Percentiles rank a stretch among this genome's conserved stretches.
These are phyloP conservation scores for Gonocerus acuteangulatus DNA, from an alignment of 2,888 invertebrate genomes.

Conservation along the genomic window DNA sequence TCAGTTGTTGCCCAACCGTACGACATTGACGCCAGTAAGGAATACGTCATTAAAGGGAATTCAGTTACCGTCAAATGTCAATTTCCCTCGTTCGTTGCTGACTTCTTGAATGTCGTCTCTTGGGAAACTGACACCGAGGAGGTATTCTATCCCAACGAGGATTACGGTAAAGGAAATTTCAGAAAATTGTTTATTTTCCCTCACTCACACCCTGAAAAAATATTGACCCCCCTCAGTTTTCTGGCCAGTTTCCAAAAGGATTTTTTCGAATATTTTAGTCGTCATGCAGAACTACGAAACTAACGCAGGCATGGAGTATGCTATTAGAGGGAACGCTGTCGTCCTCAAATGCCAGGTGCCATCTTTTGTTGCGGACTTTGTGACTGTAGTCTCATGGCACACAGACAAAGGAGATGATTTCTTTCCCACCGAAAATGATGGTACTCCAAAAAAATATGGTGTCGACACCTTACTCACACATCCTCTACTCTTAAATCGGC, in stretches of 20 bases:
- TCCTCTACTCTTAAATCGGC: too few relatives aligned
- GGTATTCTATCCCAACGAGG: conserved; percentile 53
- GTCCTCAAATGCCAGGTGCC: conserved; percentile 84
- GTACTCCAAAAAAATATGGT: conserved; percentile 7
- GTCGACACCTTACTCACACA: neutral
- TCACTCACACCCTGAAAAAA: conserved; percentile 11
- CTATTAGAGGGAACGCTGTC: conserved; percentile 80
- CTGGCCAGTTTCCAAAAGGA: too few relatives aligned
- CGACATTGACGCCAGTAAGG: conserved; percentile 78
- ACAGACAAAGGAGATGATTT: conserved; percentile 70
- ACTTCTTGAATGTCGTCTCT: conserved; percentile 78
- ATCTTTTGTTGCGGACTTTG: conserved; percentile 87
- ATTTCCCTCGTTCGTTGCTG: conserved; percentile 86
- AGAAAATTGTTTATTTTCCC: neutral
- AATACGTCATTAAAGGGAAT: conserved; percentile 84
- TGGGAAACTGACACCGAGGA: conserved; percentile 77
- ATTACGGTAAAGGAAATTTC: conserved; percentile 15
- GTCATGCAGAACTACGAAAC: conserved; percentile 74
- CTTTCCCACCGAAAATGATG: conserved; percentile 47
- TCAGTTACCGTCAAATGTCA: conserved; percentile 82
- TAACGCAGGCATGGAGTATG: conserved; percentile 81
- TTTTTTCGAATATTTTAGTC: conserved; percentile 47
- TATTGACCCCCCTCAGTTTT: too few relatives aligned
- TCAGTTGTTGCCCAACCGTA: conserved; percentile 72
- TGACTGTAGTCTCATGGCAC: conserved; percentile 78